These are phyloP conservation scores for Holocentrus rufus DNA, from an alignment of 2,797 vertebrate genomes.

Conservation along the genomic window DNA sequence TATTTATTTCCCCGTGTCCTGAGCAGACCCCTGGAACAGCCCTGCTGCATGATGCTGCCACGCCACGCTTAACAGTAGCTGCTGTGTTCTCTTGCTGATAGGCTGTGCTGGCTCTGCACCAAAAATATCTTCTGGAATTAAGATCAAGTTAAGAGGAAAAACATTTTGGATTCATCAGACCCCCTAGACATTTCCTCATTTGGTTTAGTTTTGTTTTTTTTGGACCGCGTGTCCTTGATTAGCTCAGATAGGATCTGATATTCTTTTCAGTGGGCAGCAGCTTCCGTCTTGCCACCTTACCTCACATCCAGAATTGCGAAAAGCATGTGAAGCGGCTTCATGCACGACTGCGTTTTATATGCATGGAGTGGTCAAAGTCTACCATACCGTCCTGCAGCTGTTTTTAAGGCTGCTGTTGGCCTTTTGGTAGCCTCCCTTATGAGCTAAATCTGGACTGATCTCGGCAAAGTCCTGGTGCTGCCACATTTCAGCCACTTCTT, in stretches of 20 bases:
- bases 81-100: background rate
- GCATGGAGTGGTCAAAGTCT: background rate
- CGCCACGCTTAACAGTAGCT: too few species aligned
- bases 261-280: conserved; percentile 9
- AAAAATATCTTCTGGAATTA: conserved; percentile 18
- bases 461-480: background rate
- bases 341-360: background rate
- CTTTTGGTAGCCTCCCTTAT: conserved; percentile 14
- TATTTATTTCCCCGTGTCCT: too few species aligned
- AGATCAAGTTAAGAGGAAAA: conserved; percentile 11
- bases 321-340: background rate
- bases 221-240: conserved; percentile 28
- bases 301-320: background rate
- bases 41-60: too few species aligned
- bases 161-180: conserved; percentile 47
- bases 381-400: background rate
- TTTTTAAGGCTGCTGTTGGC: conserved; percentile 15
- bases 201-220: conserved; percentile 17
- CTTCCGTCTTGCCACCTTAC: background rate
- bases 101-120: background rate
- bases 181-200: conserved; percentile 54
- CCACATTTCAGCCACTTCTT: conserved; percentile 5
- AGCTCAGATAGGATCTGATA: conserved; percentile 39
- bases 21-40: too few species aligned
- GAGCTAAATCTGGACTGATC: conserved; percentile 14